A percentile compares a stretch with the other conserved stretches of the same genome.
Evolutionary conservation across 2,797 vertebrate genomes (phyloP).

Genomic region (Pseudochaenichthys georgianus): DNA sequence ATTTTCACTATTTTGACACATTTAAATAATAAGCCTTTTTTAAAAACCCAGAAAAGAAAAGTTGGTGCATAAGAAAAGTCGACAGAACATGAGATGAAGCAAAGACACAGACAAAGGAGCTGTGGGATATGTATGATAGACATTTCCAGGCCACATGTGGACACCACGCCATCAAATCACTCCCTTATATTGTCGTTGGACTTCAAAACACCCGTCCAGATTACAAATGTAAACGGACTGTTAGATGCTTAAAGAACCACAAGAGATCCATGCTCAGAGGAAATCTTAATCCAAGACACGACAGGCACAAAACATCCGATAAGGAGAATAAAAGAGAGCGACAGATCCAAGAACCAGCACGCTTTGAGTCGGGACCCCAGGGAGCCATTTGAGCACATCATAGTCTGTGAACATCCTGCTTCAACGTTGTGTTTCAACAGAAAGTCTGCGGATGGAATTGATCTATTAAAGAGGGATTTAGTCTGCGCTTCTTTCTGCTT

Average conservation of each 20-base stretch:
- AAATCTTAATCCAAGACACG: constrained; percentile 56
- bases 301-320: constrained; percentile 59
- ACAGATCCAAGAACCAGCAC: constrained; percentile 17
- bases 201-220: constrained; percentile 33
- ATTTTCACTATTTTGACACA: too few relatives aligned
- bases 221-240: constrained; percentile 45
- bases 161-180: constrained; percentile 19
- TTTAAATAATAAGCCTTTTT: too few relatives aligned
- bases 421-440: constrained; percentile 37
- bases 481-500: constrained; percentile 25
- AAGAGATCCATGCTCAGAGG: constrained; percentile 28
- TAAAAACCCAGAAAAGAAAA: background rate
- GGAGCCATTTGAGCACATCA: constrained; percentile 54
- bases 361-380: constrained; percentile 58
- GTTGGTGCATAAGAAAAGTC: background rate
- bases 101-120: constrained; percentile 17
- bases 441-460: constrained; percentile 53
- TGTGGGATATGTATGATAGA: constrained; percentile 56
- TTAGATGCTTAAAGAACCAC: constrained; percentile 35
- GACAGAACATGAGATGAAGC: background rate
- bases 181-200: background rate
- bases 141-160: constrained; percentile 65
- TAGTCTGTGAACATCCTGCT: constrained; percentile 52
- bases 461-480: constrained; percentile 61
- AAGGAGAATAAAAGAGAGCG: constrained; percentile 61